Evolutionary conservation across 2,888 invertebrate genomes (phyloP).

Genomic region (Yponomeuta evonymella): DNA sequence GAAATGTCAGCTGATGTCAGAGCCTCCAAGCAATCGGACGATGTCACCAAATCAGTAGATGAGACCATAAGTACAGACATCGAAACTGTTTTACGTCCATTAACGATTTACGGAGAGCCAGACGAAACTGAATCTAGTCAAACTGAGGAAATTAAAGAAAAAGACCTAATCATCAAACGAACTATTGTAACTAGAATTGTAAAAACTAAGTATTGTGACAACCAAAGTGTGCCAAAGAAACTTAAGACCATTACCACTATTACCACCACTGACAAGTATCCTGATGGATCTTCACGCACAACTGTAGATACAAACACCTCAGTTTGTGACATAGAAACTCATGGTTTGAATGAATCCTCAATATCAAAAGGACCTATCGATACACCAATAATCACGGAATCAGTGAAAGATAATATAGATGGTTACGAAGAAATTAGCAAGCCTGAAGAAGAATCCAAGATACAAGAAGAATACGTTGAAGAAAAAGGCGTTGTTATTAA

Average conservation of each 20-base stretch:
- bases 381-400: slow-evolving; percentile 33
- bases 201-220: slow-evolving; percentile 56
- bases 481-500: slow-evolving; percentile 24
- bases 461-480: slow-evolving; percentile 20
- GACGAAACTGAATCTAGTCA: slow-evolving; percentile 51
- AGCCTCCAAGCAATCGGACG: slow-evolving; percentile 21
- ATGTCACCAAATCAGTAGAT: slow-evolving; percentile 22
- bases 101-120: slow-evolving; percentile 40
- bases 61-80: slow-evolving; percentile 26
- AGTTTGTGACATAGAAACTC: slow-evolving; percentile 47
- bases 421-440: slow-evolving; percentile 35
- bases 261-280: slow-evolving; percentile 61
- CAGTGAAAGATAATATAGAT: slow-evolving; percentile 32
- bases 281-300: slow-evolving; percentile 61
- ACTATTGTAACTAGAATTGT: slow-evolving; percentile 48
- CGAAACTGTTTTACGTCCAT: slow-evolving; percentile 35
- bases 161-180: slow-evolving; percentile 45
- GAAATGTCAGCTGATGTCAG: slow-evolving; percentile 21
- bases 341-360: slow-evolving; percentile 39
- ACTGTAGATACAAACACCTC: slow-evolving; percentile 58
- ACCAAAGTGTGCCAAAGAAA: slow-evolving; percentile 43
- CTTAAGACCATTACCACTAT: slow-evolving; percentile 53
- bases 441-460: slow-evolving; percentile 21
- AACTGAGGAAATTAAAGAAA: slow-evolving; percentile 49
- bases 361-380: slow-evolving; percentile 41